These are phyloP conservation scores for Heteromyza rotundicornis DNA, from an alignment of 2,888 invertebrate species.

Conservation along the genomic window DNA sequence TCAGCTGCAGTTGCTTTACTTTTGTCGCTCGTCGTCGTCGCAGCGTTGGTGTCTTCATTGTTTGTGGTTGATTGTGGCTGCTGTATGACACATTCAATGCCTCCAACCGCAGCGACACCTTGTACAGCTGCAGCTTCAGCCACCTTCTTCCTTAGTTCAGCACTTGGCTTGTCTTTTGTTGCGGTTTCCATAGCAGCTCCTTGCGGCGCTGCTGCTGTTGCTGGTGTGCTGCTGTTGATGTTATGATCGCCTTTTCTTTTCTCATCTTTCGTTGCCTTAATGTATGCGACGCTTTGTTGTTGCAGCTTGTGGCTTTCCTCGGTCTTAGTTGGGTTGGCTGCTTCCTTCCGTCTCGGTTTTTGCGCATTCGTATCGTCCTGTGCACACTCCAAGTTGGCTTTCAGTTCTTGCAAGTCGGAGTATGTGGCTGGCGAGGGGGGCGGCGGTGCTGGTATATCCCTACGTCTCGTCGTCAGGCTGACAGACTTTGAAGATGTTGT, in stretches of 20 bases:
- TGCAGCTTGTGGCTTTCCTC: constrained; percentile 1
- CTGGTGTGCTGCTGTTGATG: neutral
- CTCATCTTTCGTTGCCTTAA: neutral
- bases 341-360: constrained; percentile 21
- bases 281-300: neutral
- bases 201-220: neutral
- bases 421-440: constrained; percentile 54
- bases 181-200: neutral
- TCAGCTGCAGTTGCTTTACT: constrained; percentile 16
- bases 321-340: constrained; percentile 16
- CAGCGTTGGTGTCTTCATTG: neutral
- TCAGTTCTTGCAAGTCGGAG: constrained; percentile 52
- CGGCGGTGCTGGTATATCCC: constrained; percentile 52
- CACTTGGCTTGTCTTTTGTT: neutral
- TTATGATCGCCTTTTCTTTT: neutral
- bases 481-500: constrained; percentile 33
- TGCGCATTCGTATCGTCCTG: constrained; percentile 38
- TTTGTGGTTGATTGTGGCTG: constrained; percentile 11
- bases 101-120: neutral
- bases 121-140: too few relatives aligned
- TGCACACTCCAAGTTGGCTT: constrained; percentile 48
- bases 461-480: constrained; percentile 33
- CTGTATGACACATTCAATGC: neutral
- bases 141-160: neutral
- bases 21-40: constrained; percentile 6